Conservation (phyloP, 1,140 invertebrate genomes). For the Scaptomyza graminum region DNA sequence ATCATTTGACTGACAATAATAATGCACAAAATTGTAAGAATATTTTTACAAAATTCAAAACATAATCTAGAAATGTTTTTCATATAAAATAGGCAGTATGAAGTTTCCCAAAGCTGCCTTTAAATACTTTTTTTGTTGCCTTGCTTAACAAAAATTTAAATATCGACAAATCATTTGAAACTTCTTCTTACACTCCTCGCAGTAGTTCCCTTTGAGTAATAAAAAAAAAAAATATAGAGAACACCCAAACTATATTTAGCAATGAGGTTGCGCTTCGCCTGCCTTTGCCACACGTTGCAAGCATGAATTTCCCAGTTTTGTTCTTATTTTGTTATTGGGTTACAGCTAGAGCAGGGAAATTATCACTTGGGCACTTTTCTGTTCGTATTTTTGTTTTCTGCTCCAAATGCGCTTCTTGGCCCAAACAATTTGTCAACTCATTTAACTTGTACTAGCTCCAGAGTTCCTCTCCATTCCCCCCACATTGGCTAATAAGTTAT, state of each 20-base stretch:
- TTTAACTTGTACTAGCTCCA: constrained; percentile 46
- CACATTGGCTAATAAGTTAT: constrained; percentile 60
- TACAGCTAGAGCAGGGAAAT: constrained; percentile 19
- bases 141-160: no score
- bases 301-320: constrained; percentile 44
- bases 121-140: no score
- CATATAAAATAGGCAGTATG: no score
- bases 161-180: not conserved
- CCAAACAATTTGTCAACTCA: constrained; percentile 73
- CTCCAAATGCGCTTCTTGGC: constrained; percentile 63
- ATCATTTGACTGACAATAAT: not conserved
- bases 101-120: no score
- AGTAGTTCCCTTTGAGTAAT: constrained; percentile 7
- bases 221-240: constrained; percentile 54
- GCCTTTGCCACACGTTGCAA: constrained; percentile 40
- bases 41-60: no score
- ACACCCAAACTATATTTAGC: constrained; percentile 59
- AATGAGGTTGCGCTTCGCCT: constrained; percentile 64
- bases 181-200: not conserved
- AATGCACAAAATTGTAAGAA: no score
- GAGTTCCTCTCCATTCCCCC: constrained; percentile 40
- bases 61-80: no score
- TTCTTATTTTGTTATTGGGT: not conserved
- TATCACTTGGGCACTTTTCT: constrained; percentile 26
- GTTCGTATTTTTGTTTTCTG: constrained; percentile 28